A percentile compares a stretch with the other conserved stretches of the same genome.
Conservation (phyloP, 2,888 invertebrate species). For the Hipparchia sbordonii region DNA sequence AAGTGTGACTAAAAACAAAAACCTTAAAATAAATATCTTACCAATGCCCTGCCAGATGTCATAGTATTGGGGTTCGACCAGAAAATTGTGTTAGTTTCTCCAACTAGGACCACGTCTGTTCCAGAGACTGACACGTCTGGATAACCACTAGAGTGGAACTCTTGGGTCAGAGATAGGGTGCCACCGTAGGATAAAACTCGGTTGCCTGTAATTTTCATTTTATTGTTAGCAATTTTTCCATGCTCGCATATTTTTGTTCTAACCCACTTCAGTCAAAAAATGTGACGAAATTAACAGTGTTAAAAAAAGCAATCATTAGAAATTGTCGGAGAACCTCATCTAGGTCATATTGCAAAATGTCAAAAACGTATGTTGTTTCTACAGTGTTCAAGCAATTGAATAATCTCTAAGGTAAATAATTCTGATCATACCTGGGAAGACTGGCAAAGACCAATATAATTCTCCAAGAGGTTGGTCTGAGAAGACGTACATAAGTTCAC, state of each 20-base stretch:
- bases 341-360: too few relatives aligned
- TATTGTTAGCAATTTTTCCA: not conserved
- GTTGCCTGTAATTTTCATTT: constrained; percentile 74
- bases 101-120: constrained; percentile 91
- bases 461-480: constrained; percentile 55
- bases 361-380: not conserved
- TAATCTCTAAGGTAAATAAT: not conserved
- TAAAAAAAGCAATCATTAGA: too few relatives aligned
- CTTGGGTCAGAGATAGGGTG: constrained; percentile 87
- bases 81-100: constrained; percentile 89
- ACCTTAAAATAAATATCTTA: constrained; percentile 56
- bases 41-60: constrained; percentile 83
- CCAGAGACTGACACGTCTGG: constrained; percentile 82
- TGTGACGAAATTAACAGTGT: too few relatives aligned
- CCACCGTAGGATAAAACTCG: constrained; percentile 95
- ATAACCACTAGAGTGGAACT: constrained; percentile 84
- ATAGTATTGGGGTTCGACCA: constrained; percentile 87
- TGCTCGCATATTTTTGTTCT: too few relatives aligned
- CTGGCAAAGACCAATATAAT: constrained; percentile 73
- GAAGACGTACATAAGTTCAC: constrained; percentile 71
- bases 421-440: constrained; percentile 61
- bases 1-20: too few relatives aligned
- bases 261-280: too few relatives aligned
- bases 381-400: not conserved
- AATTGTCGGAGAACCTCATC: too few relatives aligned